Conservation (phyloP, 2,888 invertebrate genomes). For the Pollenia angustigena region DNA sequence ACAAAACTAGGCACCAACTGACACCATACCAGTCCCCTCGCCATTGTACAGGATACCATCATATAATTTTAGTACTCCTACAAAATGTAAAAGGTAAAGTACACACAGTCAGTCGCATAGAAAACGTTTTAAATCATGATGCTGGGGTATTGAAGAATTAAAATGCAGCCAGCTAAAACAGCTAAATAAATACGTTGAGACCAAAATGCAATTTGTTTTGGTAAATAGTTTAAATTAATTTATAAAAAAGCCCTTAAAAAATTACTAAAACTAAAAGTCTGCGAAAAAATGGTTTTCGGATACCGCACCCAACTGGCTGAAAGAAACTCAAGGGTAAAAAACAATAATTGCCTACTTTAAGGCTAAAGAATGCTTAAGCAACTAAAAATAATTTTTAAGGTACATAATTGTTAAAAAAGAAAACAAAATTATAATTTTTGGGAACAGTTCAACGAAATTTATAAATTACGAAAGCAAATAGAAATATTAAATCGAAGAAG, state of each 20-base stretch:
- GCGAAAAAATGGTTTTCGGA: neutral
- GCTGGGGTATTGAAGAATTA: conserved; percentile 31
- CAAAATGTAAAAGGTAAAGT: conserved; percentile 1
- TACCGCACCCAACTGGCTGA: neutral
- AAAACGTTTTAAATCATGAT: conserved; percentile 9
- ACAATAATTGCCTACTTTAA: conserved; percentile 53
- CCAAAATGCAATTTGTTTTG: conserved; percentile 60
- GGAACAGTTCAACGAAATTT: too few relatives aligned
- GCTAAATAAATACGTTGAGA: conserved; percentile 57
- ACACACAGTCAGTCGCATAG: neutral
- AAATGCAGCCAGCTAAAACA: conserved; percentile 38
- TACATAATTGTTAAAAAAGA: neutral
- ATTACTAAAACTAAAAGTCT: neutral
- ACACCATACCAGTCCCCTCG: neutral
- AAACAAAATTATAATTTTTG: too few relatives aligned
- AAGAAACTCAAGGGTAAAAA: neutral
- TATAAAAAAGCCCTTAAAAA: conserved; percentile 13
- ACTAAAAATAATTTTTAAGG: neutral
- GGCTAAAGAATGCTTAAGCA: conserved; percentile 2
- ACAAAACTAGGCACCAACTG: neutral
- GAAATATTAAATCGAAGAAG: too few relatives aligned
- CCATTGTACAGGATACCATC: neutral
- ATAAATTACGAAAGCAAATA: too few relatives aligned
- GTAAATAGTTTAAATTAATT: conserved; percentile 67
- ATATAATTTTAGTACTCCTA: conserved; percentile 38